These are phyloP conservation scores for Hyaena hyaena DNA, from an alignment of 2,113 vertebrate genomes.

Conservation along the genomic window DNA sequence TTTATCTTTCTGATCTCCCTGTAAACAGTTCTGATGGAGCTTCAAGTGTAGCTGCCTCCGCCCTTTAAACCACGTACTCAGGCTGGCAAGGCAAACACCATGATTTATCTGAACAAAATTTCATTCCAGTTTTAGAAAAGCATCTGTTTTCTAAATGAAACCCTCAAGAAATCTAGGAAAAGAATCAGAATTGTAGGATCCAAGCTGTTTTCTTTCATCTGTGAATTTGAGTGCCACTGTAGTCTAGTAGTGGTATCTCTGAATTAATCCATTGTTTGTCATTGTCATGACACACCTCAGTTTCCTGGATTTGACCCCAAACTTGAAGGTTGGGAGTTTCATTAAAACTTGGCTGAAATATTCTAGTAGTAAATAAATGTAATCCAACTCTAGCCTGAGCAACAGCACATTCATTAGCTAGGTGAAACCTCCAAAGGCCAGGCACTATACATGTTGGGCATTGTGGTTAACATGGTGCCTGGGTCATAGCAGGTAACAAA, in stretches of 20 bases:
- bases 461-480: neutral
- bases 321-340: neutral
- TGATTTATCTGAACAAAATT: slow-evolving; percentile 46
- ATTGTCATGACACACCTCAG: neutral
- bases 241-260: neutral
- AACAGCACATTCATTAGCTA: neutral
- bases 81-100: slow-evolving; percentile 12
- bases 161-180: neutral
- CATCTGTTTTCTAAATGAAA: neutral
- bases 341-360: neutral
- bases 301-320: neutral
- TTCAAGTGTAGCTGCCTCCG: neutral
- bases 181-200: neutral
- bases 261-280: neutral
- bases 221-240: neutral
- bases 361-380: neutral
- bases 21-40: slow-evolving; percentile 61
- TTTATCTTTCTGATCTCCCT: slow-evolving; percentile 68
- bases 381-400: neutral
- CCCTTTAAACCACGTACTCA: slow-evolving; percentile 44
- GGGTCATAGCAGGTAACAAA: neutral
- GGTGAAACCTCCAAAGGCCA: neutral
- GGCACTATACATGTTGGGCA: neutral
- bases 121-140: slow-evolving; percentile 57
- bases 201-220: neutral